Conservation (phyloP, 2,113 vertebrate species). For the Oryzias melastigma region DNA sequence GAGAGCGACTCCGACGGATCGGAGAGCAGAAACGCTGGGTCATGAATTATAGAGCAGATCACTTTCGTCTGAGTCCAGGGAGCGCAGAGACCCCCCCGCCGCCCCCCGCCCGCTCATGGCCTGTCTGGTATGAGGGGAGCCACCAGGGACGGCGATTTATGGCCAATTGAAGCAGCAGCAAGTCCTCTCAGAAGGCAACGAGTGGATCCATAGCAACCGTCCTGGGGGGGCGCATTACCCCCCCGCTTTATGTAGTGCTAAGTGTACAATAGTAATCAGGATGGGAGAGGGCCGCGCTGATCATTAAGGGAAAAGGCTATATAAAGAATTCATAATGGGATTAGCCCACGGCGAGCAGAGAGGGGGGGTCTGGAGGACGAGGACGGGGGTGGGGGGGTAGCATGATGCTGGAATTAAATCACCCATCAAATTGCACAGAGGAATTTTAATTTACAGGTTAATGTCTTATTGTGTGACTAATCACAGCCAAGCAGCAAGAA, state of each 20-base stretch:
- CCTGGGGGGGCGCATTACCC: conserved; percentile 99
- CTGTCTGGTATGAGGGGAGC: conserved; percentile 92
- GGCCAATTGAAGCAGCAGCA: conserved; percentile 99
- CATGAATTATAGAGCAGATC: conserved; percentile 96
- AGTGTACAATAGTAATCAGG: conserved; percentile 99
- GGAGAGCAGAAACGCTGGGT: conserved; percentile 77
- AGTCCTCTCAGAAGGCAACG: conserved; percentile 95
- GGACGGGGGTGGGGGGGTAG: conserved; percentile 53
- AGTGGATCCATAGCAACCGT: conserved; percentile 99
- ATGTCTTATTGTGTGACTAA: conserved; percentile 99
- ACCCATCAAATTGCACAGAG: conserved; percentile 99
- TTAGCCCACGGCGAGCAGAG: conserved; percentile 96
- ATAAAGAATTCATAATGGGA: conserved; percentile 99
- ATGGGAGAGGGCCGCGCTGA: conserved; percentile 98
- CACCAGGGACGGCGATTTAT: conserved; percentile 99
- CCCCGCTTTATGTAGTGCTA: conserved; percentile 99
- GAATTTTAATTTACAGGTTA: conserved; percentile 99
- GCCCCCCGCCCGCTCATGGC: conserved; percentile 80
- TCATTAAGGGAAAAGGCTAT: conserved; percentile 99
- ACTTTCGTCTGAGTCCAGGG: conserved; percentile 81
- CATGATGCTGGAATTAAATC: conserved; percentile 98
- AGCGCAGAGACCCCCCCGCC: background rate
- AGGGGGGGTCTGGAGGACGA: conserved; percentile 60
- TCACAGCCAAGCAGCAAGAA: conserved; percentile 95
- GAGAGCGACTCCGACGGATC: conserved; percentile 37